phyloP scores from a whole-genome alignment of 2,113 vertebrate species.

The Hydrolagus affinis region DNA sequence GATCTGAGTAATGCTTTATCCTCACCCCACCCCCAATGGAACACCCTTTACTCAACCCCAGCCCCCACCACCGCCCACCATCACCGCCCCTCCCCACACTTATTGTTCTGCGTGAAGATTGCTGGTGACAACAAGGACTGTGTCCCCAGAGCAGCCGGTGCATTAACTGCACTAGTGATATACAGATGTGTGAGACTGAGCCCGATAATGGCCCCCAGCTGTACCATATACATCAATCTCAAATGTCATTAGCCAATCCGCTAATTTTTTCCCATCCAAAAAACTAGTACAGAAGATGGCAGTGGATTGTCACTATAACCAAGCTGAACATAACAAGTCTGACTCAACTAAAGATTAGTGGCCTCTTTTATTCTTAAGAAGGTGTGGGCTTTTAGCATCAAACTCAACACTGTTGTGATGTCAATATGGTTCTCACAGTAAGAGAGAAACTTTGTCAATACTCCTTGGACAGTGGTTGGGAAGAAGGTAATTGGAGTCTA shows the following conservation, averaged over 20 bases:
- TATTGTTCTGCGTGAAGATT: too few relatives aligned
- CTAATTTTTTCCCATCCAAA: background rate
- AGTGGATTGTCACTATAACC: background rate
- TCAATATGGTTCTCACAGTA: too few relatives aligned
- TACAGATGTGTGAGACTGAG: constrained; percentile 6
- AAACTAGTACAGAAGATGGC: background rate
- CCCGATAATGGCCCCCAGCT: background rate
- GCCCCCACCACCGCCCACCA: too few relatives aligned
- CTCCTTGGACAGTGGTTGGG: too few relatives aligned
- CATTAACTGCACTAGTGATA: constrained; percentile 28
- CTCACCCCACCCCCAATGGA: background rate
- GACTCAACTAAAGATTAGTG: background rate
- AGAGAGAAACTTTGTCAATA: too few relatives aligned
- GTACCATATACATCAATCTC: background rate
- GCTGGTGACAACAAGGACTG: background rate
- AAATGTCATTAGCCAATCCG: background rate
- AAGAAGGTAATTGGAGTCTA: too few relatives aligned
- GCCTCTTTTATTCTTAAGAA: too few relatives aligned
- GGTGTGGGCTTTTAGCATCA: too few relatives aligned
- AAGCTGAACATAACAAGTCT: background rate
- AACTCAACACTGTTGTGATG: too few relatives aligned
- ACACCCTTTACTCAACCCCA: too few relatives aligned
- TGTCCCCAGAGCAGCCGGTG: constrained; percentile 4
- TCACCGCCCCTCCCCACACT: too few relatives aligned
- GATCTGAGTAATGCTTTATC: background rate